Conservation (phyloP, 2,888 invertebrate genomes). For the Caenorhabditis wallacei region DNA sequence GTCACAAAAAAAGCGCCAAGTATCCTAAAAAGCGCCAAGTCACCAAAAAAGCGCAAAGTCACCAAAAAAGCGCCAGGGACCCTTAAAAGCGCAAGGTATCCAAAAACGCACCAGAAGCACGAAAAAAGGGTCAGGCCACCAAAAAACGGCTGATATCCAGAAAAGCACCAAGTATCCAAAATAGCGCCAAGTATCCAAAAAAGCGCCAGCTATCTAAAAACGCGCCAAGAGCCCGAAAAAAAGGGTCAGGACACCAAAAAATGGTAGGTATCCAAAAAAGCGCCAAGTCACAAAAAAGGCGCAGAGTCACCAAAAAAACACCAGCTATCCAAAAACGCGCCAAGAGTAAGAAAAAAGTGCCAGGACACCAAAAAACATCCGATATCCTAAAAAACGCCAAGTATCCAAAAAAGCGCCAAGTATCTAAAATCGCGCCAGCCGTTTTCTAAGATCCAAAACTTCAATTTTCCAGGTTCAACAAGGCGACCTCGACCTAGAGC, state of each 20-base stretch:
- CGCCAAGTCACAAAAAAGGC: neutral
- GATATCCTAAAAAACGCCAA: neutral
- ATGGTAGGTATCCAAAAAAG: too few species aligned
- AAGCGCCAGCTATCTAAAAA: neutral
- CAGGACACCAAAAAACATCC: too few species aligned
- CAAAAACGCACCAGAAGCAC: too few species aligned
- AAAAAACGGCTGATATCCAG: too few species aligned
- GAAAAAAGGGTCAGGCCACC: too few species aligned
- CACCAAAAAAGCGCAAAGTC: neutral
- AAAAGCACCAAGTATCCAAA: too few species aligned
- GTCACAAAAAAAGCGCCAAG: slow-evolving; percentile 5
- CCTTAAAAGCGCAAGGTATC: neutral
- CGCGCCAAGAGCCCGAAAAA: too few species aligned
- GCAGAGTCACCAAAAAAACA: too few species aligned
- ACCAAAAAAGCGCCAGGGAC: neutral
- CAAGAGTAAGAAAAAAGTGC: neutral
- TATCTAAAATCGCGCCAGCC: neutral
- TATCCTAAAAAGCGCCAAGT: too few species aligned
- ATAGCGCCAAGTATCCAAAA: neutral
- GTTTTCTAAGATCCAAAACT: too few species aligned
- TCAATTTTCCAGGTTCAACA: slow-evolving; percentile 82
- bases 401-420: too few species aligned
- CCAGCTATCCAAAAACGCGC: neutral
- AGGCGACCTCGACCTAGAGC: slow-evolving; percentile 89
- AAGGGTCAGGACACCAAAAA: too few species aligned